Evolutionary conservation across 2,113 vertebrate genomes (phyloP), one percentile per base, ranked within the genome.

Genomic region (Eulemur rufifrons): DNA sequence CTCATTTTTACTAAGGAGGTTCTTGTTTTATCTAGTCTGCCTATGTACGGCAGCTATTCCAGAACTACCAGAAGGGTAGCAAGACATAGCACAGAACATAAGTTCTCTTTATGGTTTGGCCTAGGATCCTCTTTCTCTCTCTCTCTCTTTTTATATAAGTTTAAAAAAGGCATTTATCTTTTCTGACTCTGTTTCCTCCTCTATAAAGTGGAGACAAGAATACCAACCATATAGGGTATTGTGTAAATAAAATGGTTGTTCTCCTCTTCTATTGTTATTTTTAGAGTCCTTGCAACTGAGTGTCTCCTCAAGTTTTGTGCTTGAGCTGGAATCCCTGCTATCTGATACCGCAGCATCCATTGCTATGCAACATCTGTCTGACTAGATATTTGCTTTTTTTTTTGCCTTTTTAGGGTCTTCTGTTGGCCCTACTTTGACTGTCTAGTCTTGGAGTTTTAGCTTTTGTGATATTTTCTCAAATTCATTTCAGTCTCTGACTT

Each of bases 101-200:
- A 23, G 12, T 76, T 94, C 32, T 86, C 77, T 82, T 50, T 59
- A 69, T 61, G 4, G 8, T 47, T 85, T 81, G 68, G 20, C 27
- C 39, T 82, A 78, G 52, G 20, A 69, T 17, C 39, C 18, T 82
- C 6, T 12, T 56, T 45, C 45, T 29, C 23, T 32, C 20, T 37
- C 18, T 78, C 23, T 23, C 7, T 20, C 11, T 4, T 17, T 47
- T 3, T 14, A 21, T 15, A 50, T 15, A 68, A 34, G 29, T 95
- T 93, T 76, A 63, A 94, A 66, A 27, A 34, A 23, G 59, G 8
- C n/a, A 34, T 56, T 66, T 88, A 71, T 91, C 47, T 37, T 37
- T 90, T 92, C 64, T 84, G n/a, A 77, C 63, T 80, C n/a, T 20
- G 21, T 78, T 96, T 85, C 39, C 68, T 91, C 32, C 68, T 84